phyloP scores from a whole-genome alignment of 2,113 vertebrate genomes.

The Malaclemys terrapin region DNA sequence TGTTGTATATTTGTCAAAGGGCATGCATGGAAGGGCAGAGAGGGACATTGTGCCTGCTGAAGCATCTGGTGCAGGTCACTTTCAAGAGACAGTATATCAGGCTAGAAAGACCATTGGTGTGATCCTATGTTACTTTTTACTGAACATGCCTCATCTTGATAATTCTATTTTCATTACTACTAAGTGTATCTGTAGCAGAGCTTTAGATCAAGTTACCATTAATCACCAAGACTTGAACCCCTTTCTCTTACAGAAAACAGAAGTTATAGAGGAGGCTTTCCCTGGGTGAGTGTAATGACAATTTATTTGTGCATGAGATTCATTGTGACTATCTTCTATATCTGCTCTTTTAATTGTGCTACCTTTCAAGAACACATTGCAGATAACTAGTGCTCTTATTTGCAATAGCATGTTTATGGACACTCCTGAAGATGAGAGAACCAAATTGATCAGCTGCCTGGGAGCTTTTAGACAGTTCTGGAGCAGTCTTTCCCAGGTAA shows the following conservation, averaged over 20 bases:
- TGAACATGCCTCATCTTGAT: neutral
- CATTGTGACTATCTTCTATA: neutral
- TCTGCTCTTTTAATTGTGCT: neutral
- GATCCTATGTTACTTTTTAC: neutral
- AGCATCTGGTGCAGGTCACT: neutral
- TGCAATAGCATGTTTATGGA: conserved; percentile 96
- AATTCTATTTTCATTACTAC: neutral
- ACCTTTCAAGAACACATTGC: neutral
- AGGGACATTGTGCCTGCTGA: neutral
- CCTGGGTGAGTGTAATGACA: conserved; percentile 87
- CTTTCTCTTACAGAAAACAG: conserved; percentile 90
- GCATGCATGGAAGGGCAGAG: neutral
- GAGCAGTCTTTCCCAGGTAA: conserved; percentile 94
- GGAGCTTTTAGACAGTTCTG: conserved; percentile 95
- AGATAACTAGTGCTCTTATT: conserved; percentile 34
- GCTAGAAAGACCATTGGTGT: neutral
- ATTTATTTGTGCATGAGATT: neutral
- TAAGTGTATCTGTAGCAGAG: neutral
- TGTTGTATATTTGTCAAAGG: neutral
- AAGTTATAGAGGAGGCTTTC: conserved; percentile 97
- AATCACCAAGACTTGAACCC: fast-evolving
- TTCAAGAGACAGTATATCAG: neutral
- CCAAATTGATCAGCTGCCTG: conserved; percentile 94
- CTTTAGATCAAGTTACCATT: neutral
- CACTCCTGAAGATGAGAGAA: conserved; percentile 95